Percentiles rank a stretch among this genome's conserved stretches.
Conservation (phyloP, 64 coral and sea anemone genomes). For the Orbicella faveolata region DNA sequence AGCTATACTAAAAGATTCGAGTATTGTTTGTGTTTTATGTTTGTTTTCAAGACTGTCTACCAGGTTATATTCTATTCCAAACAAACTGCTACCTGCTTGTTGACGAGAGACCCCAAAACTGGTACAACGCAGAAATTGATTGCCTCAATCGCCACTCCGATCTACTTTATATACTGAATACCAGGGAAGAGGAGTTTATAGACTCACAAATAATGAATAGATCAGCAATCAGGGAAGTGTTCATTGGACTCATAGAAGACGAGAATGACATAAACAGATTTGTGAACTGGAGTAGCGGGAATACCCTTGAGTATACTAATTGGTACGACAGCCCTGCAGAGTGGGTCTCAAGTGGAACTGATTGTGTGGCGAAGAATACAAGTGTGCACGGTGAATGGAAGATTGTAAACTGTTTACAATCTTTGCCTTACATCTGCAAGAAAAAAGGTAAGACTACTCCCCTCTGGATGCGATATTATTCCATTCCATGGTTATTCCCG, state of each 20-base stretch:
- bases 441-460: neutral
- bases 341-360: neutral
- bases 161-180: neutral
- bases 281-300: neutral
- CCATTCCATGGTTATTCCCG: no score
- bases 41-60: constrained; percentile 2
- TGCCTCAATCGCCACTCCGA: constrained; percentile 1
- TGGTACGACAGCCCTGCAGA: neutral
- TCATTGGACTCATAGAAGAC: neutral
- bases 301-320: neutral
- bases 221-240: neutral
- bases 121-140: neutral
- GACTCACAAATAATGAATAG: neutral
- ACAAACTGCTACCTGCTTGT: neutral
- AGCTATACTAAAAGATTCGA: neutral
- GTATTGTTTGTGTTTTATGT: neutral
- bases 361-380: neutral
- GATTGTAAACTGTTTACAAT: neutral
- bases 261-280: neutral
- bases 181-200: neutral
- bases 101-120: neutral
- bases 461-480: no score
- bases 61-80: neutral
- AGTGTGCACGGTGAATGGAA: neutral
- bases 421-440: constrained; percentile 22